Base-by-base conservation (phyloP, 2,113 vertebrate genomes). In the Eurypyga helias region DNA sequence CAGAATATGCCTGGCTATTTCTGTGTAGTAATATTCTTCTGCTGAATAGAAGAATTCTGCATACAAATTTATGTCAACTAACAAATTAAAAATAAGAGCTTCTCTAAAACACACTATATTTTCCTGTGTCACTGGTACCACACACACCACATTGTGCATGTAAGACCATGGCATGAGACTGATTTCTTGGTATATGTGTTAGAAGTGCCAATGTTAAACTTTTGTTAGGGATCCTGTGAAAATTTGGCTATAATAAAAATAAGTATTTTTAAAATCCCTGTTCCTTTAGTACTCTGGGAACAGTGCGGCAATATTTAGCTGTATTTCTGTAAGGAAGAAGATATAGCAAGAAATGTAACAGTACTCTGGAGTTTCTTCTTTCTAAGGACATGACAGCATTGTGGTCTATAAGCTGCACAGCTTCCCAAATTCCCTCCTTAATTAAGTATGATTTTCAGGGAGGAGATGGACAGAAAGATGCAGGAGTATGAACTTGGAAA, bases 101-200 rank as follows among this genome's bases (percentile, higher is more conserved):
- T 57, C n/a, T 66, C 17, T 28, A 65, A 65, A 65, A 48, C 3
- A 69, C 8, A 38, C 7, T 41, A 0, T 70, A 62, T 48, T 62
- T 86, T 43, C 24, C 8, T 45, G 2, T 49, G 29, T 45, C 21
- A 7, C 11, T 67, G 26, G 28, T 67, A 60, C 0, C 0, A 0
- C 18, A 36, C 4, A 29, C 6, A 21, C 17, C 15, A 67, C 31
- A 31, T 13, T 33, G 13, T 28, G 21, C n/a, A 28, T 76, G 2
- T 33, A 58, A 79, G 18, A 3, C 41, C 62, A 16, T 49, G n/a
- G 6, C 9, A 33, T 4, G 16, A 5, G 12, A 23, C 17, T 72
- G 33, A 17, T 46, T 83, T 83, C 20, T 52, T 81, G 15, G 6
- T 34, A 4, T 9, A 25, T 24, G 6, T 29, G 91, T 83, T 67